phyloP scores from a whole-genome alignment of 2,113 vertebrate species.

The Aix galericulata region DNA sequence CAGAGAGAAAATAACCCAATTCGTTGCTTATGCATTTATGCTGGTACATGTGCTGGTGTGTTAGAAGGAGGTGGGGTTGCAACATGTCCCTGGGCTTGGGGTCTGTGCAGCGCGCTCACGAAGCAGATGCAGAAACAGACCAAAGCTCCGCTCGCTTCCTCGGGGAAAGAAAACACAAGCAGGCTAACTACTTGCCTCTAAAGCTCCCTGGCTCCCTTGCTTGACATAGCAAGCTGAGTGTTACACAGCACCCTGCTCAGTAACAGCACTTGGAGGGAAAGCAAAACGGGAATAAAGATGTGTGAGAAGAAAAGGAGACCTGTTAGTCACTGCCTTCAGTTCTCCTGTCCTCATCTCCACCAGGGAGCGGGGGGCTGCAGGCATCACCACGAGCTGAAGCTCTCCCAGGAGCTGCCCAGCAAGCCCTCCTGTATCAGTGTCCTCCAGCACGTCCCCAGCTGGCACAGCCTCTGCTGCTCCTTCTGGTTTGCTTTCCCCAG shows the following conservation, averaged over 20 bases:
- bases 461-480: not conserved
- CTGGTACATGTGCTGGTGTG: constrained; percentile 13
- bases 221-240: not conserved
- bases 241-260: not conserved
- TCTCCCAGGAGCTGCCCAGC: not conserved
- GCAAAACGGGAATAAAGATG: not conserved
- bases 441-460: not conserved
- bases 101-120: not conserved
- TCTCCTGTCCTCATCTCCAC: not conserved
- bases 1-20: constrained; percentile 32
- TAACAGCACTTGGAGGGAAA: constrained; percentile 1
- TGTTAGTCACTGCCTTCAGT: not conserved
- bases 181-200: constrained; percentile 24
- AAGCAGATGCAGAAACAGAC: constrained; percentile 27
- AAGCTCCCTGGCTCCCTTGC: not conserved
- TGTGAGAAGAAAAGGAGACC: constrained; percentile 15
- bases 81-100: not conserved
- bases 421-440: not conserved
- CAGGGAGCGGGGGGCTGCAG: not conserved
- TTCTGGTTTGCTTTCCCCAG: not conserved
- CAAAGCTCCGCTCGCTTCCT: not conserved
- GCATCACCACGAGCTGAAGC: not conserved
- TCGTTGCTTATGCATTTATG: constrained; percentile 60
- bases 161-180: not conserved
- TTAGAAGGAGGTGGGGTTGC: not conserved